Evolutionary conservation across 1,140 invertebrate genomes (phyloP), one percentile per base, ranked within the genome.

Genomic region (Arctopsyche grandis): DNA sequence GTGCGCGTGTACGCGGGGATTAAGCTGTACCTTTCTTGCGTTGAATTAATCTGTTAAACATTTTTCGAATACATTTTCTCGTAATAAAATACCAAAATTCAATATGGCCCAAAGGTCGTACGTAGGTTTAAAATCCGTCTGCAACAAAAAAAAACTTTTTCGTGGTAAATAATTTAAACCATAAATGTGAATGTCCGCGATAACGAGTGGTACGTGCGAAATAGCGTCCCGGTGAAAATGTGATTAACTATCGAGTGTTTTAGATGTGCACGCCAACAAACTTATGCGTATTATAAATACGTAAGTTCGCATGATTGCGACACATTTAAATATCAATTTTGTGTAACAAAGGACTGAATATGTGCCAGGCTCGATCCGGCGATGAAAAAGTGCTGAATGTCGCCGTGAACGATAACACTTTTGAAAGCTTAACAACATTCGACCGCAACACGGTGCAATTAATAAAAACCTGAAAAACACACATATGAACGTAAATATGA

Each of bases 251-350:
- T 66, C 63, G 63, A 52, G 48, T 52, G 48, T 52, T 52, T 52
- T 10, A 52, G 48, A 52, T 52, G 63, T 66, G 63, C 63, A 66
- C 63, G 48, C 48, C 16, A 52, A 1, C 10, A 14, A 46, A 7
- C 5, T 7, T 52, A 3, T 1, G 4, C 48, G 48, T 52, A 12
- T 38, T 38, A 1, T 5, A 5, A 52, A 16, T 52, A 52, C 48
- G 12, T 3, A 22, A 29, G 63, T 29, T 66, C 21, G 63, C 63
- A 66, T 66, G 63, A 66, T 66, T 5, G 63, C 21, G 63, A 26
- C 63, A 66, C 63, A 66, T 66, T 66, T 22, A 26, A 66, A 66
- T 66, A 66, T 66, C 63, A 66, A 66, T 66, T 66, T 52, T 52
- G 10, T 66, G 24, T 66, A 66, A 66, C 63, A 22, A 66, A 66